Percentiles rank a stretch among this genome's conserved stretches.
These are phyloP conservation scores for Eristalis intricaria DNA, from an alignment of 2,888 invertebrate genomes.

Conservation along the genomic window DNA sequence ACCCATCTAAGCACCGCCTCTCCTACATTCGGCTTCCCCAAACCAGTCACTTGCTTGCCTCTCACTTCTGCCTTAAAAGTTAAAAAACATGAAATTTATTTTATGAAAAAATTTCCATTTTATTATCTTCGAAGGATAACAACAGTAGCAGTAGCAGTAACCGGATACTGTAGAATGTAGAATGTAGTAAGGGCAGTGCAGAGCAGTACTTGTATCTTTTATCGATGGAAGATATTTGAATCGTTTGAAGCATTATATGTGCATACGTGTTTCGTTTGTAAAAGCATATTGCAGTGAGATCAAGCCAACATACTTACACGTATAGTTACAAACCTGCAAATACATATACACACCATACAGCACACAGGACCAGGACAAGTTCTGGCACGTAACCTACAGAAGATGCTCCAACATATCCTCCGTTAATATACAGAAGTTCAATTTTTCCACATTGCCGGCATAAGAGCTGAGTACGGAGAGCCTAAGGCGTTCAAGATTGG, in stretches of 20 bases:
- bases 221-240: constrained; percentile 63
- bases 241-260: constrained; percentile 59
- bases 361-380: constrained; percentile 16
- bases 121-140: constrained; percentile 70
- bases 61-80: constrained; percentile 17
- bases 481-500: constrained; percentile 1
- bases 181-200: constrained; percentile 35
- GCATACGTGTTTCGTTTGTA: constrained; percentile 67
- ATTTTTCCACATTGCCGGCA: constrained; percentile 21
- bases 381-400: constrained; percentile 59
- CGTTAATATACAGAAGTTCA: constrained; percentile 37
- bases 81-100: constrained; percentile 62
- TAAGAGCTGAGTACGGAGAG: neutral
- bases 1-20: constrained; percentile 13
- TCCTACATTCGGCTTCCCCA: neutral
- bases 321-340: neutral
- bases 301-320: neutral
- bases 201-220: constrained; percentile 55
- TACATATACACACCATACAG: neutral
- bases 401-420: constrained; percentile 14
- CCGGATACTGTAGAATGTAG: neutral
- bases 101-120: constrained; percentile 70
- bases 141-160: constrained; percentile 49
- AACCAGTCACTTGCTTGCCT: neutral
- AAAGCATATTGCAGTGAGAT: constrained; percentile 63